These are phyloP conservation scores for Rhinichthys osculus DNA, from an alignment of 2,797 vertebrate species.

Conservation along the genomic window DNA sequence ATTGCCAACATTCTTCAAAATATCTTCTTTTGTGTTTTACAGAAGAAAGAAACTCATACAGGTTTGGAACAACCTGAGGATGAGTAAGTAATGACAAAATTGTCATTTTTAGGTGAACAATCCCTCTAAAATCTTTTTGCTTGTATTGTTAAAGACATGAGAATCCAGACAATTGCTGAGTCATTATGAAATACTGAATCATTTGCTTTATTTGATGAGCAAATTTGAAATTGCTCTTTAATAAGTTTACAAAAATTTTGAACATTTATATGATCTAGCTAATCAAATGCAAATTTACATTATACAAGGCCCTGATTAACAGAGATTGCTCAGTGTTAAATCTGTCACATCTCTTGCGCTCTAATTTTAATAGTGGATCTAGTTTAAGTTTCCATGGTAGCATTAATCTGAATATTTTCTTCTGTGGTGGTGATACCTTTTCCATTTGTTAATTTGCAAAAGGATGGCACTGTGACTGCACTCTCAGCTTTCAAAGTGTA, in stretches of 20 bases:
- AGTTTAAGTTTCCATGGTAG: conserved; percentile 64
- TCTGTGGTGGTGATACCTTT: conserved; percentile 3
- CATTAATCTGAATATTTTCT: conserved; percentile 43
- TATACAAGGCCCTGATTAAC: conserved; percentile 21
- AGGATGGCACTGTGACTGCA: conserved; percentile 6
- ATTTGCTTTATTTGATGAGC: background rate
- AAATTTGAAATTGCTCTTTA: background rate
- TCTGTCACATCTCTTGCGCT: conserved; percentile 43
- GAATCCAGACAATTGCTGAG: background rate
- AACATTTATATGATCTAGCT: background rate
- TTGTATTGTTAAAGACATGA: background rate
- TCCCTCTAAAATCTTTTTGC: background rate
- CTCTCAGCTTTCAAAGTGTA: conserved; percentile 13
- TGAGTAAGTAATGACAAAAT: too few relatives aligned
- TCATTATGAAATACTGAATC: background rate
- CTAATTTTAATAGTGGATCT: conserved; percentile 56
- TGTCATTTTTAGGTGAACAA: too few relatives aligned
- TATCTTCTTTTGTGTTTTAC: too few relatives aligned
- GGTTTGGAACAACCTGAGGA: too few relatives aligned
- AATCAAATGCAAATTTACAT: background rate
- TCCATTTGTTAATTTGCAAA: conserved; percentile 32
- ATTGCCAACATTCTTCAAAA: too few relatives aligned
- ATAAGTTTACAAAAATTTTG: background rate
- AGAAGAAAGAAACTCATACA: too few relatives aligned
- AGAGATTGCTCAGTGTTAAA: conserved; percentile 45